Evolutionary conservation across 2,113 vertebrate genomes (phyloP), one percentile per base, ranked within the genome.

Genomic region (Antechinus stuartii): DNA sequence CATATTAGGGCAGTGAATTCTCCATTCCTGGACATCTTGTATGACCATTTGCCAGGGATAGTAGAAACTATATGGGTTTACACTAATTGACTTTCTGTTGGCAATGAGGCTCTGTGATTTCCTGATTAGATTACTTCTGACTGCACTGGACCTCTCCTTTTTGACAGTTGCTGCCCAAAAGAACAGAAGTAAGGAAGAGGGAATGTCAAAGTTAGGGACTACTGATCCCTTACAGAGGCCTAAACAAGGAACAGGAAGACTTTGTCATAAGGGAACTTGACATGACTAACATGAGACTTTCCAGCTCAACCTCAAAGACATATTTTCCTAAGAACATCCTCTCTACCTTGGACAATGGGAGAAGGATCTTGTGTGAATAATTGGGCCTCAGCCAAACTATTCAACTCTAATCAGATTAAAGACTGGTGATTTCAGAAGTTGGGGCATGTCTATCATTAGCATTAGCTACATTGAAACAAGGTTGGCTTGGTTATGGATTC

Each of bases 391-490:
- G 95, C 98, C 98, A 98, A 96, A 92, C 95, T 91, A 97, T 95
- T 98, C 96, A 94, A 93, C 97, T 97, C 95, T 97, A 98, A 98
- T 98, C 97, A 97, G 97, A 97, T 98, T 98, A 97, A 96, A 98
- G 96, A 98, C 97, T 96, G 97, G 97, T 97, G 96, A 96, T 94
- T 97, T 97, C 97, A 98, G 97, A 98, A 97, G 96, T 96, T 95
- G 97, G 96, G 97, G 98, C 96, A 96, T 97, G 96, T 97, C 98
- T 98, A 97, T 96, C 95, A 98, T 98, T 96, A 97, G 96, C 97
- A 96, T 96, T 96, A 98, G 97, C 96, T 96, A 98, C 95, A 93
- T 57, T 97, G 98, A 98, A 96, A 97, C 96, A 97, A 97, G 68
- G 19, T 76, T 76, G 68, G 68, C 68, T 76, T 76, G 35, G 16